Evolutionary conservation across 2,888 invertebrate genomes (phyloP).

Genomic region (Pheosia gnoma): DNA sequence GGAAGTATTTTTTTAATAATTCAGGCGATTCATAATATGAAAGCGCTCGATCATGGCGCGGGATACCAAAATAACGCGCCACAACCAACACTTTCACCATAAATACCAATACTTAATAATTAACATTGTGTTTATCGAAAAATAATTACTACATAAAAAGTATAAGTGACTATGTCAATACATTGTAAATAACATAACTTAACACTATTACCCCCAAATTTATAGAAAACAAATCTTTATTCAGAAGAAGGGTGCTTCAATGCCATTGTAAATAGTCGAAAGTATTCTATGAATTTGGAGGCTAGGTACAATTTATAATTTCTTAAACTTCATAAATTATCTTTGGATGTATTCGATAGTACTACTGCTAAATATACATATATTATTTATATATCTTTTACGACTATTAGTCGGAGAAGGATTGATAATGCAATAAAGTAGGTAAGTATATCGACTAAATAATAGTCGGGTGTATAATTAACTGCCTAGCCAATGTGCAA

Average conservation of each 20-base stretch:
- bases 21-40: too few relatives aligned
- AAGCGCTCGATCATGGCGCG: too few relatives aligned
- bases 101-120: constrained; percentile 1
- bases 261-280: too few relatives aligned
- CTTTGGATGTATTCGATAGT: constrained; percentile 53
- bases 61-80: too few relatives aligned
- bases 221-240: too few relatives aligned
- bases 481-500: constrained; percentile 25
- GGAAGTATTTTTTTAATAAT: too few relatives aligned
- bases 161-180: constrained; percentile 14
- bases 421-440: too few relatives aligned
- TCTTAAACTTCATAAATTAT: constrained; percentile 51
- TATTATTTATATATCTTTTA: background rate
- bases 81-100: too few relatives aligned
- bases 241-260: too few relatives aligned
- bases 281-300: too few relatives aligned
- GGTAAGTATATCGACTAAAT: constrained; percentile 12
- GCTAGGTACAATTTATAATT: constrained; percentile 14
- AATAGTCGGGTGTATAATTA: constrained; percentile 14
- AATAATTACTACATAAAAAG: constrained; percentile 5
- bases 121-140: background rate
- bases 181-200: constrained; percentile 30
- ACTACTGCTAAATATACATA: constrained; percentile 13
- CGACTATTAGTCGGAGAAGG: background rate
- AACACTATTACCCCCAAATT: constrained; percentile 16